phyloP scores from a whole-genome alignment of 2,113 vertebrate genomes.

The Anser brachyrhynchus region DNA sequence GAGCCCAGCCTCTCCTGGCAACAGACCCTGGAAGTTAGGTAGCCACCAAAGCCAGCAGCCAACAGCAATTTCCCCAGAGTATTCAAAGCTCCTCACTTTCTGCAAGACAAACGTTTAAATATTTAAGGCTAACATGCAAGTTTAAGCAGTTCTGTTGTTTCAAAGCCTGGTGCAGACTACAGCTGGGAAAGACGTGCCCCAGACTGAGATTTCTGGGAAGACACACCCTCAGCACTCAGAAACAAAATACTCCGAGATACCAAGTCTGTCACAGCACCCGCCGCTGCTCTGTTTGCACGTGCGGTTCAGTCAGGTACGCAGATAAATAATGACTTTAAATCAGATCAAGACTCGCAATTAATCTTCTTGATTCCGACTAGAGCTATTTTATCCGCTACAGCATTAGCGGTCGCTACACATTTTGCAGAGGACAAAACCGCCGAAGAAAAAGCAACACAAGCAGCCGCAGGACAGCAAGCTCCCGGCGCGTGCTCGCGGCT shows the following conservation, averaged over 20 bases:
- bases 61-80: not conserved
- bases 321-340: not conserved
- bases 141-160: not conserved
- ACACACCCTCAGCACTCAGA: not conserved
- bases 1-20: not conserved
- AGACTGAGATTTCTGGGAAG: not conserved
- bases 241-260: not conserved
- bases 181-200: not conserved
- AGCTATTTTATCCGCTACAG: not conserved
- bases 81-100: not conserved
- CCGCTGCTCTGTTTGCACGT: not conserved
- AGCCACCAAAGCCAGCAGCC: not conserved
- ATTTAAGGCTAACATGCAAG: not conserved
- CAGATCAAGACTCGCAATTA: not conserved
- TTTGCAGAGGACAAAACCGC: not conserved
- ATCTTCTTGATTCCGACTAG: not conserved
- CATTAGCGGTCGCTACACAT: not conserved
- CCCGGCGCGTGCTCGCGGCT: rapidly evolving
- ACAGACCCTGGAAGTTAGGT: not conserved
- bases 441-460: not conserved
- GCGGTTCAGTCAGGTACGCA: not conserved
- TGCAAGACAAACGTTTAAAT: not conserved
- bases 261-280: not conserved
- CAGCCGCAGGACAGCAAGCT: not conserved
- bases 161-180: not conserved